Base-by-base conservation (phyloP, 1,140 invertebrate species). In the Lepidotrigona ventralis region DNA sequence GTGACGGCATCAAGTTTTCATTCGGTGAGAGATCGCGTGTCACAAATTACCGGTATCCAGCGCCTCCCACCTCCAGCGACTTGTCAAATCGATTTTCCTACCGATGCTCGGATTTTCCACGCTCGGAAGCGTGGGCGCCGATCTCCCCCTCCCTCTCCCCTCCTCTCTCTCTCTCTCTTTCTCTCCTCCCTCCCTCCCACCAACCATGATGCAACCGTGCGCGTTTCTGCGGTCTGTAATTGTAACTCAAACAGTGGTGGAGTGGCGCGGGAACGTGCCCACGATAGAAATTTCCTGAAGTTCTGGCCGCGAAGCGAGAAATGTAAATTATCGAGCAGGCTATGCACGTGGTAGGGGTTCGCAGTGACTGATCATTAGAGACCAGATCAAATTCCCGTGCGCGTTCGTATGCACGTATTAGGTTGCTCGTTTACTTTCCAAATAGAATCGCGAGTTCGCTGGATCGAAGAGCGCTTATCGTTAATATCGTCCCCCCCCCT, bases 31-130 rank as follows among this genome's bases (percentile, higher is more conserved):
- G 92, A 92, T 93, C 90, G 93, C 92, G 92, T 93, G 92, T 92
- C 90, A 90, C 90, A 93, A 93, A 93, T 93, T 93, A 92, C 90
- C 89, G 83, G 88, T 90, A 92, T 93, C 88, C 83, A 66, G 78
- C 26, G 54, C 64, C 72, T 66, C 73, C 78, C n/a, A 17, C 14
- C n/a, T 29, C 51, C 63, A 23, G 73, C 54, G 69, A 33, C 73
- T 86, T 85, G 85, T 84, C 82, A 80, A 92, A 93, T 93, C 92
- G 92, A 93, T 93, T 93, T 91, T 91, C 90, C 89, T 91, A 85
- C 85, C n/a, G 88, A 75, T 79, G 71, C 79, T 70, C 85, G 79
- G 80, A 90, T 87, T 85, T 85, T 68, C 85, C 77, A 64, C 60
- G 23, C 54, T n/a, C 51, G 54, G n/a, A 63, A 73, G 33, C 53